Evolutionary conservation across 2,113 vertebrate genomes (phyloP).

Genomic region (Gnathonemus echidnorhynchus): DNA sequence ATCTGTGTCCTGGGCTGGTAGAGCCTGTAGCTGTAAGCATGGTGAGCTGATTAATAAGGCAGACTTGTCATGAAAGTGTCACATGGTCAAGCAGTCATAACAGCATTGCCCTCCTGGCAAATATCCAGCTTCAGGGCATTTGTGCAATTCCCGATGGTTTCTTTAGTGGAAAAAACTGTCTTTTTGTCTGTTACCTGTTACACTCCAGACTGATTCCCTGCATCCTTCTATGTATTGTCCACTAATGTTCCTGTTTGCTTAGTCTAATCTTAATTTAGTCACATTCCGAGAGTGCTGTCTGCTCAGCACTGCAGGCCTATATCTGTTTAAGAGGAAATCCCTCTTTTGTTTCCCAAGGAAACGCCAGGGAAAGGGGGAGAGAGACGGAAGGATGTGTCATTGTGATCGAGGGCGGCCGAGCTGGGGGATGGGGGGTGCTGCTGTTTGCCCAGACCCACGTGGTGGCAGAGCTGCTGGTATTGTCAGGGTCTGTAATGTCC

Average conservation of each 20-base stretch:
- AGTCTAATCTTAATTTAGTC: constrained; percentile 13
- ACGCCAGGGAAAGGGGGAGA: constrained; percentile 3
- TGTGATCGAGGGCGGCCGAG: not conserved
- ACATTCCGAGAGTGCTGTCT: constrained; percentile 5
- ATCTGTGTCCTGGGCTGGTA: not conserved
- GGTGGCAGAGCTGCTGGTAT: not conserved
- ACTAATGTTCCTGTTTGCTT: constrained; percentile 11
- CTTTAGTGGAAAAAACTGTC: not conserved
- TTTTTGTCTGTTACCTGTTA: not conserved
- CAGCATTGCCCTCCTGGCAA: not conserved
- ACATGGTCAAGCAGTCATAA: not conserved
- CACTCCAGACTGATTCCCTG: not conserved
- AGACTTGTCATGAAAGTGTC: not conserved
- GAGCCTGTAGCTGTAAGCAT: not conserved
- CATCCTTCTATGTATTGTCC: not conserved
- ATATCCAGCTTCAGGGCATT: not conserved
- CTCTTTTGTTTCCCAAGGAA: constrained; percentile 18
- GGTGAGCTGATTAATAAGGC: not conserved
- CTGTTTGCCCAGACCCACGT: not conserved
- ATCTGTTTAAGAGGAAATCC: constrained; percentile 16
- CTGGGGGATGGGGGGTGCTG: not conserved
- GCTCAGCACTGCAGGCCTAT: not conserved
- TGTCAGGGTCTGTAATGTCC: not conserved
- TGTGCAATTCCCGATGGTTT: not conserved
- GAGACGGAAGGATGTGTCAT: constrained; percentile 5